Evolutionary conservation across 2,888 invertebrate species (phyloP).

Genomic region (Polyommatus icarus): DNA sequence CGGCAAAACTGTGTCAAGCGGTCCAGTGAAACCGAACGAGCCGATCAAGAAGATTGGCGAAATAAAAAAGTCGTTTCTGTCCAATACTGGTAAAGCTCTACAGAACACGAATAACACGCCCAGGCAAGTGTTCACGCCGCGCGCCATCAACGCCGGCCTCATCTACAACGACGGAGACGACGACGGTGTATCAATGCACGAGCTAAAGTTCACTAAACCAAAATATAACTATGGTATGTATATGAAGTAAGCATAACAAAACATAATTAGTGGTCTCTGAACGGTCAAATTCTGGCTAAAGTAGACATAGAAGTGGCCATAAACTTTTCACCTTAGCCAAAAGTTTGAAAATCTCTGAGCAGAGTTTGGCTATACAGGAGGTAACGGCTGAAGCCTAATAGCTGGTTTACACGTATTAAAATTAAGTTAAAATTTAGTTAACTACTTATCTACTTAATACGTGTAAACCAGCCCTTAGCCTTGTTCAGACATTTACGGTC

Average conservation of each 20-base stretch:
- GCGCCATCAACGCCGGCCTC: constrained; percentile 58
- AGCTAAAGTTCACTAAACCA: constrained; percentile 65
- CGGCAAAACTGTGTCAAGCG: constrained; percentile 59
- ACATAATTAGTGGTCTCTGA: not conserved
- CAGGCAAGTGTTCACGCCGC: constrained; percentile 60
- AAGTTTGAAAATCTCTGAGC: not conserved
- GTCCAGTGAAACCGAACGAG: constrained; percentile 65
- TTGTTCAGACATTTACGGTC: too few relatives aligned
- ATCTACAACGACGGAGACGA: constrained; percentile 62
- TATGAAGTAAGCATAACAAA: not conserved
- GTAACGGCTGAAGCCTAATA: not conserved
- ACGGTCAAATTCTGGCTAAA: not conserved
- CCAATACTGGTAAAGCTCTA: constrained; percentile 64
- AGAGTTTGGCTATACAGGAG: not conserved
- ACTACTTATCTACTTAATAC: too few relatives aligned
- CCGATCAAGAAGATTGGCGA: constrained; percentile 61
- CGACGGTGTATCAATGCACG: constrained; percentile 51
- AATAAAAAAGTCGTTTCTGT: constrained; percentile 65
- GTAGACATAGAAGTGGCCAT: not conserved
- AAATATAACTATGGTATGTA: constrained; percentile 56
- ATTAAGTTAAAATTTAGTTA: too few relatives aligned
- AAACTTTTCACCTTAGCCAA: not conserved
- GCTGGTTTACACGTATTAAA: too few relatives aligned
- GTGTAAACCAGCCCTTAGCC: too few relatives aligned
- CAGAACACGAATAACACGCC: constrained; percentile 68